A percentile compares a stretch with the other conserved stretches of the same genome.
phyloP scores from a whole-genome alignment of 2,888 invertebrate species.

The Amblyjoppa proteus region DNA sequence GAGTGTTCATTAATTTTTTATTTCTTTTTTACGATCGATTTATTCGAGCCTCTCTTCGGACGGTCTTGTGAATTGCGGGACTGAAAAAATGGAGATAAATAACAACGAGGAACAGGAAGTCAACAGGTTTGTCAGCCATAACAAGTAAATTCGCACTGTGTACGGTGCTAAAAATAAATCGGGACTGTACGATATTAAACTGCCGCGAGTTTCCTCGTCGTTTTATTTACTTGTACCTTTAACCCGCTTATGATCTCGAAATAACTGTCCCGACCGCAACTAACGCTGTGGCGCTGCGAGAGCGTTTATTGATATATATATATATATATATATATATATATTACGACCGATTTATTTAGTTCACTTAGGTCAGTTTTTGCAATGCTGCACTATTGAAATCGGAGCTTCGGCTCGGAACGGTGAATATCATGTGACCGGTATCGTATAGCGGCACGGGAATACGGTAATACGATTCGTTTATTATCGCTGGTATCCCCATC shows the following conservation, averaged over 20 bases:
- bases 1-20: background rate
- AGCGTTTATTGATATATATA: background rate
- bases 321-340: background rate
- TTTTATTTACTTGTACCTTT: constrained; percentile 43
- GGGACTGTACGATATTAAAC: constrained; percentile 34
- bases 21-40: background rate
- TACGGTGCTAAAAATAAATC: constrained; percentile 24
- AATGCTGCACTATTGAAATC: constrained; percentile 11
- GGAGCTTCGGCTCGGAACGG: background rate
- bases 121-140: background rate
- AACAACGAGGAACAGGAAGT: background rate
- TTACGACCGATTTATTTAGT: background rate
- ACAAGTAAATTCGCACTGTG: constrained; percentile 42
- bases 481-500: background rate
- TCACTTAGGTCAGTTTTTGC: background rate
- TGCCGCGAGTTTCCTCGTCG: constrained; percentile 25
- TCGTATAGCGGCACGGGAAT: background rate
- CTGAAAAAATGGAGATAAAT: no score
- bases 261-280: constrained; percentile 6
- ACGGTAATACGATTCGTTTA: constrained; percentile 6
- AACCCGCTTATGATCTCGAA: constrained; percentile 45
- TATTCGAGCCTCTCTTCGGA: background rate
- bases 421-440: constrained; percentile 3
- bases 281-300: background rate
- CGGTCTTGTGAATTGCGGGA: no score